A percentile compares a stretch with the other conserved stretches of the same genome.
phyloP scores from a whole-genome alignment of 2,888 invertebrate genomes.

The Leptinotarsa haldemani region DNA sequence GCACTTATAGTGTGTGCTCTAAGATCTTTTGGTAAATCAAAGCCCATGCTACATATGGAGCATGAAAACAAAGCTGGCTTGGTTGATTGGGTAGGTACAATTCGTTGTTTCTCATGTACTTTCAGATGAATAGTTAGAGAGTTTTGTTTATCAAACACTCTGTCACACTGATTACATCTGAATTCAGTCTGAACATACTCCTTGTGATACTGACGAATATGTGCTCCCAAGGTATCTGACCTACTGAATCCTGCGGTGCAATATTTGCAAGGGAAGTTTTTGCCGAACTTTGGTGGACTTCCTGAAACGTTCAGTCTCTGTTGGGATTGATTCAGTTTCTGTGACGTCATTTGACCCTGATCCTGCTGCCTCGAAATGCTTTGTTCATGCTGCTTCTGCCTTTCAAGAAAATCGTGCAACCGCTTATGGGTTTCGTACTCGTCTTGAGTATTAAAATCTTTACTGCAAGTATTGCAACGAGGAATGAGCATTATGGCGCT shows the following conservation, averaged over 20 bases:
- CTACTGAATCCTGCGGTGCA: slow-evolving; percentile 74
- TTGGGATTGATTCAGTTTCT: slow-evolving; percentile 18
- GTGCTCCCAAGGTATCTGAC: slow-evolving; percentile 73
- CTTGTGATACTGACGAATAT: slow-evolving; percentile 72
- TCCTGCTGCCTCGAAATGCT: slow-evolving; percentile 60
- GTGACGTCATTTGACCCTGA: neutral
- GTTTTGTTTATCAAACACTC: slow-evolving; percentile 72
- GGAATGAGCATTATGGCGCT: slow-evolving; percentile 58
- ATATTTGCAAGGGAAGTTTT: slow-evolving; percentile 69
- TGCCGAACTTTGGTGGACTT: slow-evolving; percentile 46
- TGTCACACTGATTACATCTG: slow-evolving; percentile 75
- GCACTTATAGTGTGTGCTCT: slow-evolving; percentile 62
- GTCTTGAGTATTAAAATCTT: slow-evolving; percentile 72
- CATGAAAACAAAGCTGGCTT: slow-evolving; percentile 67
- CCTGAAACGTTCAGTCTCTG: slow-evolving; percentile 5
- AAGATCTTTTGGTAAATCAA: slow-evolving; percentile 62
- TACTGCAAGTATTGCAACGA: slow-evolving; percentile 72
- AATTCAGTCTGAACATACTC: slow-evolving; percentile 66
- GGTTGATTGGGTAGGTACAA: slow-evolving; percentile 35
- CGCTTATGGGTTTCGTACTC: slow-evolving; percentile 71
- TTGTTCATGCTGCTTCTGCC: slow-evolving; percentile 52
- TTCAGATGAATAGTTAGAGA: slow-evolving; percentile 74
- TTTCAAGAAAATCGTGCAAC: slow-evolving; percentile 67
- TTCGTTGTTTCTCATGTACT: slow-evolving; percentile 70
- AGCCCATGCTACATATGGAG: slow-evolving; percentile 69